Base-by-base conservation (phyloP, 2,113 vertebrate genomes). In the Montifringilla adamsi region DNA sequence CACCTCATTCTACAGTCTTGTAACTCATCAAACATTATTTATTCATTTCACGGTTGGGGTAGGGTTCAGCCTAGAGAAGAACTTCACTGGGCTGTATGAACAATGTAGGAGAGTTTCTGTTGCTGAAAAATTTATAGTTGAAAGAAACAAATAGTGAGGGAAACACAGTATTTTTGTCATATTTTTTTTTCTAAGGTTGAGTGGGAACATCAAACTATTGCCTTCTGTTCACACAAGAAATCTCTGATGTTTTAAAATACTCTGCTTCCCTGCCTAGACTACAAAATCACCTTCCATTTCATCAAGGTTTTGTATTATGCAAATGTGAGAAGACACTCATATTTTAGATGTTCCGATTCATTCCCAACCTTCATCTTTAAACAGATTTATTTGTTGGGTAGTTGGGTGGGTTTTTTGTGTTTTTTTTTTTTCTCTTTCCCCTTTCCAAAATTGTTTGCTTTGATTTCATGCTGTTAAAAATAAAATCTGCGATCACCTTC, bases 241-340 rank as follows among this genome's bases (percentile, higher is more conserved):
- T 50, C 63, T 92, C 56, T 91, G 68, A 23, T 69, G 41, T 82
- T 93, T 88, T 83, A 90, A 93, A 83, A 95, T 73, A 83, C 39
- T 56, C 72, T 55, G 19, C 67, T 59, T 83, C 46, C 28, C 63
- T 33, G 59, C 23, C 55, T 90, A 67, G 75, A 77, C 43, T 87
- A 28, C 66, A 93, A 91, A 94, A 91, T 79, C 89, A 83, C 63
- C 58, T 92, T 88, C 46, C 66, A 80, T 69, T 92, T 94, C 59
- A 88, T 94, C 90, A 92, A 94, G 90, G 82, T 92, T 95, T 95
- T 90, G 43, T 69, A 77, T 83, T 69, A 96, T 86, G 75, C 72
- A 88, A 77, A 94, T 84, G 43, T 81, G 88, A 81, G 58, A 85
- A 89, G 78, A 85, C 74, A 56, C 11, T 68, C 24, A 49, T 63